Evolutionary conservation across 2,888 invertebrate species (phyloP).

Genomic region (Heliconius hortense): DNA sequence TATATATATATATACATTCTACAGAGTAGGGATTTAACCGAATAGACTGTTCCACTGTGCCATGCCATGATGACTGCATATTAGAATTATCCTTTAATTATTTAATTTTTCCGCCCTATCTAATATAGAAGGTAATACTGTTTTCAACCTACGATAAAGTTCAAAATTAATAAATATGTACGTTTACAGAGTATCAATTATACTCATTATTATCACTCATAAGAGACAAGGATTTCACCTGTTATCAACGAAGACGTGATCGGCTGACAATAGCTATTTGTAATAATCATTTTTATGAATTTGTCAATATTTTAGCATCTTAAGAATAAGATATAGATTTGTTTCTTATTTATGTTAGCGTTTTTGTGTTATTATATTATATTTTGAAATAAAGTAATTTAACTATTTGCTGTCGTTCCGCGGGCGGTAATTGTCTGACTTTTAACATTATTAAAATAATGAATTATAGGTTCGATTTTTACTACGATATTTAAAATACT

Average conservation of each 20-base stretch:
- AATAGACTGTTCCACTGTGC: neutral
- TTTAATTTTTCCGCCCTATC: neutral
- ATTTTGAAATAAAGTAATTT: neutral
- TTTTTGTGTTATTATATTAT: neutral
- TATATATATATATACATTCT: neutral
- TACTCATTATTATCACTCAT: slow-evolving; percentile 41
- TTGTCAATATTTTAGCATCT: slow-evolving; percentile 31
- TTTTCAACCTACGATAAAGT: neutral
- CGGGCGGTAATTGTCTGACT: neutral
- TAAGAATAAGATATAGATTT: neutral
- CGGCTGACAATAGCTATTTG: slow-evolving; percentile 42
- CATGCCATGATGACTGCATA: neutral
- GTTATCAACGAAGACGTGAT: slow-evolving; percentile 65
- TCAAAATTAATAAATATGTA: slow-evolving; percentile 1
- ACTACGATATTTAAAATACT: neutral
- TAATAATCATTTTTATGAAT: slow-evolving; percentile 35
- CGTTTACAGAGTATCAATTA: slow-evolving; percentile 48
- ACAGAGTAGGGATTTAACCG: neutral
- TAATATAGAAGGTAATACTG: neutral
- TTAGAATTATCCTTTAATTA: neutral
- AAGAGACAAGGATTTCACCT: slow-evolving; percentile 55
- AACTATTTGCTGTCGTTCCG: neutral
- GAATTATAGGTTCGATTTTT: neutral
- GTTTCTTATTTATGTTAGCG: neutral
- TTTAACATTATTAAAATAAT: neutral